These are phyloP conservation scores for Columba janthina DNA, from an alignment of 2,113 vertebrate genomes.

Conservation along the genomic window DNA sequence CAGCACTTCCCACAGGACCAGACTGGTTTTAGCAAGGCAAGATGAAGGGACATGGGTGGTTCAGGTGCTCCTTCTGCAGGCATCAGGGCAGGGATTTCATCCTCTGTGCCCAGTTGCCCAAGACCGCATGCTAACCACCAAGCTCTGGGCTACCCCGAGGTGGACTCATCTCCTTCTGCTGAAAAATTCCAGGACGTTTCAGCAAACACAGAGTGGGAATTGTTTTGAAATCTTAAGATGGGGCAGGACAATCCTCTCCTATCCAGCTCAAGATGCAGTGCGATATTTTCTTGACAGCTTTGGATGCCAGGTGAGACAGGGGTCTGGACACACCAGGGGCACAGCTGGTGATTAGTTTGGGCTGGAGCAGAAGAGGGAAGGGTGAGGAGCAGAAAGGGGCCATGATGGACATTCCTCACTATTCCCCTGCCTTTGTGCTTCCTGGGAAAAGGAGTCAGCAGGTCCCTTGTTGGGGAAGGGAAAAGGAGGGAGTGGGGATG, in stretches of 20 bases:
- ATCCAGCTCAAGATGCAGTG: background rate
- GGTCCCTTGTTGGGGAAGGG: background rate
- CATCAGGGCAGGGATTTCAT: background rate
- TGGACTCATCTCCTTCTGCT: background rate
- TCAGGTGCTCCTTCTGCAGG: background rate
- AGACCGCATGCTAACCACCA: background rate
- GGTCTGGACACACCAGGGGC: background rate
- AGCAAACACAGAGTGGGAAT: background rate
- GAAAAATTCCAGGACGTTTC: background rate
- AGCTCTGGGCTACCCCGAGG: background rate
- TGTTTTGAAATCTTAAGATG: background rate
- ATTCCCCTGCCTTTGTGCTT: background rate
- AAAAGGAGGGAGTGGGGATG: background rate
- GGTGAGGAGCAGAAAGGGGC: background rate
- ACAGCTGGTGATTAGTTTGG: background rate
- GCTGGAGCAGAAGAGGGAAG: background rate
- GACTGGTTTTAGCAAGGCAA: slow-evolving; percentile 40
- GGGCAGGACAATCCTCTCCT: background rate
- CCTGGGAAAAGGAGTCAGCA: background rate
- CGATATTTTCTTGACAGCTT: background rate
- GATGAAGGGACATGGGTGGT: background rate
- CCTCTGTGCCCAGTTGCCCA: background rate
- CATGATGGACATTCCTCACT: background rate
- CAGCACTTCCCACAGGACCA: background rate
- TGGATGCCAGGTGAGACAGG: background rate